Percentiles rank a stretch among this genome's conserved stretches.
phyloP scores from a whole-genome alignment of 1,140 invertebrate species.

The Goniozus legneri region DNA sequence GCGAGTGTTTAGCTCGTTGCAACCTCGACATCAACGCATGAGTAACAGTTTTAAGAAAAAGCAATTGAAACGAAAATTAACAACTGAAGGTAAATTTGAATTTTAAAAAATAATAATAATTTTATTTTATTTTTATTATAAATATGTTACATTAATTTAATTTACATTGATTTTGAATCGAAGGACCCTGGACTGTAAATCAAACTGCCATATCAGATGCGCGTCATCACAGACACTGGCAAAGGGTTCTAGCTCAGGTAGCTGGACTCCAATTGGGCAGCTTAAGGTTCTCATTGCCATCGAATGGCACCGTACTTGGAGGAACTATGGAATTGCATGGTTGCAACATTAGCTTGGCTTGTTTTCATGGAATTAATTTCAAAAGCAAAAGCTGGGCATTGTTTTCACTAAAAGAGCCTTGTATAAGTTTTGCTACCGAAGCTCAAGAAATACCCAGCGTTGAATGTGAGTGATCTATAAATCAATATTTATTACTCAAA shows the following conservation, averaged over 20 bases:
- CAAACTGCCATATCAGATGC: conserved; percentile 59
- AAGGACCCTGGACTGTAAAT: conserved; percentile 42
- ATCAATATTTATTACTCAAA: too few relatives aligned
- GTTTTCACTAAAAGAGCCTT: conserved; percentile 91
- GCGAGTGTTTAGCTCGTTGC: conserved; percentile 79
- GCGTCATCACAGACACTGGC: conserved; percentile 90
- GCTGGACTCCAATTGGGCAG: conserved; percentile 74
- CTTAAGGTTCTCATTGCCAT: conserved; percentile 54
- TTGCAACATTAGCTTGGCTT: conserved; percentile 90
- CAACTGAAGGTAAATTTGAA: conserved; percentile 33
- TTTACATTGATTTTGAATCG: conserved; percentile 3
- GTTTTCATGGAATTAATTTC: conserved; percentile 97
- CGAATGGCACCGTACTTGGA: conserved; percentile 79
- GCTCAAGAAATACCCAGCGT: conserved; percentile 77
- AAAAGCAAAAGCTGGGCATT: conserved; percentile 95
- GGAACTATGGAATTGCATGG: conserved; percentile 89
- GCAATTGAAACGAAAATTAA: conserved; percentile 42
- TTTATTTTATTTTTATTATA: conserved; percentile 3
- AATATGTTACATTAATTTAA: neutral
- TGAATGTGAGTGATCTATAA: conserved; percentile 54
- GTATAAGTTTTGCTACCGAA: conserved; percentile 92
- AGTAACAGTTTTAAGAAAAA: conserved; percentile 54
- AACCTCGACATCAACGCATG: conserved; percentile 55
- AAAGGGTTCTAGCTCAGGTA: conserved; percentile 71
- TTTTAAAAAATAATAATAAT: conserved; percentile 6